phyloP scores from a whole-genome alignment of 2,113 vertebrate species.

The Burhinus bistriatus region DNA sequence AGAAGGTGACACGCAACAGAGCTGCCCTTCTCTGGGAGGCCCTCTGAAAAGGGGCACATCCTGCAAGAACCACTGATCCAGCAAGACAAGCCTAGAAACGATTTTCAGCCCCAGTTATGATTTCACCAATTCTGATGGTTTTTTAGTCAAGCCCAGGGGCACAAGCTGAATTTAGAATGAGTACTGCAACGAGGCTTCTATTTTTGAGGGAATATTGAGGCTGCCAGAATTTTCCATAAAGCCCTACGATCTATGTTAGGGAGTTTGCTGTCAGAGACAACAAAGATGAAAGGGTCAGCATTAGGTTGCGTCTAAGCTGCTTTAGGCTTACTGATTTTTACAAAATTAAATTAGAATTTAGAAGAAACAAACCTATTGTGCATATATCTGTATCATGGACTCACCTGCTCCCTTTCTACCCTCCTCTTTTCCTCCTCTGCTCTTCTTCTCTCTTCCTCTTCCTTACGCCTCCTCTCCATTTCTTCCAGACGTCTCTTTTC shows the following conservation, averaged over 20 bases:
- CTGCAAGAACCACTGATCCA: slow-evolving; percentile 5
- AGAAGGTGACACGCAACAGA: background rate
- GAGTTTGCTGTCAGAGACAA: slow-evolving; percentile 14
- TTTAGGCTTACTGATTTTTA: background rate
- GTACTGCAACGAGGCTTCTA: background rate
- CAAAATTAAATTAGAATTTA: background rate
- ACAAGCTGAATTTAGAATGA: background rate
- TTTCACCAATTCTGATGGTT: background rate
- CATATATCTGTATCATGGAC: background rate
- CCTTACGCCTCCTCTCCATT: slow-evolving; percentile 91
- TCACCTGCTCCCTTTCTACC: slow-evolving; percentile 94
- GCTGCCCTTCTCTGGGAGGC: background rate
- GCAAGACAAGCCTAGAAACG: background rate
- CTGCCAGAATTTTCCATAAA: slow-evolving; percentile 38
- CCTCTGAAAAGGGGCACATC: background rate
- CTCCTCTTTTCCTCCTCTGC: slow-evolving; percentile 94
- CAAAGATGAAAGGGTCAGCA: slow-evolving; percentile 16
- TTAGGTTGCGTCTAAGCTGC: background rate
- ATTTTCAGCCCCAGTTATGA: background rate
- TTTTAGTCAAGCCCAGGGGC: background rate
- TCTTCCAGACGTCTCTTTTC: slow-evolving; percentile 93
- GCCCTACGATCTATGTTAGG: background rate
- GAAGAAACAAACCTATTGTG: background rate
- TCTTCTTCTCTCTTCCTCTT: slow-evolving; percentile 93
- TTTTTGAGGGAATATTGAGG: slow-evolving; percentile 14